These are phyloP conservation scores for Nylanderia fulva DNA, from an alignment of 1,140 invertebrate species.

Conservation along the genomic window DNA sequence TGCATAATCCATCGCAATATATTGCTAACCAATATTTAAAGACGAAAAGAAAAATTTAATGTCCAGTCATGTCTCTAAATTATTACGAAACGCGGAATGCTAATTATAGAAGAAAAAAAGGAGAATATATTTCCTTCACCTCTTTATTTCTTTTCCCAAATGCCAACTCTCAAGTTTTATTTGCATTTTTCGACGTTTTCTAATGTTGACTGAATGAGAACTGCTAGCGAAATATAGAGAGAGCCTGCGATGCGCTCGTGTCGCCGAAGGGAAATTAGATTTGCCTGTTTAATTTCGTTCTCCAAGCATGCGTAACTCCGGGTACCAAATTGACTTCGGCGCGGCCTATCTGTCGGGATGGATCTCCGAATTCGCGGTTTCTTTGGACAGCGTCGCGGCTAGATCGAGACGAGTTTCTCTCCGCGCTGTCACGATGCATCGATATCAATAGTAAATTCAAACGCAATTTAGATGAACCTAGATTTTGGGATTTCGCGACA, in stretches of 20 bases:
- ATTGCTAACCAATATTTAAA: neutral
- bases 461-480: neutral
- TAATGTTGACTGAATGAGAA: neutral
- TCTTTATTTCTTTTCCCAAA: neutral
- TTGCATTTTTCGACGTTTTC: neutral
- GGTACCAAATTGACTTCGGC: slow-evolving; percentile 31
- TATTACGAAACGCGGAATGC: neutral
- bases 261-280: slow-evolving; percentile 49
- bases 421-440: neutral
- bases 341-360: neutral
- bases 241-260: neutral
- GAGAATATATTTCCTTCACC: too few relatives aligned
- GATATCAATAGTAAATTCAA: neutral
- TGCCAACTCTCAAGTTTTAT: neutral
- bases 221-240: slow-evolving; percentile 5
- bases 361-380: slow-evolving; percentile 14
- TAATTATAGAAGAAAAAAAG: neutral
- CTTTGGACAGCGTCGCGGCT: neutral
- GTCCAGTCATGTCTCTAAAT: slow-evolving; percentile 2
- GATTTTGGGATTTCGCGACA: neutral
- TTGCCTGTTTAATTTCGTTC: slow-evolving; percentile 51
- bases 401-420: slow-evolving; percentile 15
- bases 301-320: slow-evolving; percentile 49
- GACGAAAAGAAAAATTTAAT: slow-evolving; percentile 11
- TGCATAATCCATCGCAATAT: neutral